phyloP scores from a whole-genome alignment of 2,113 vertebrate genomes.

The Elephas maximus region DNA sequence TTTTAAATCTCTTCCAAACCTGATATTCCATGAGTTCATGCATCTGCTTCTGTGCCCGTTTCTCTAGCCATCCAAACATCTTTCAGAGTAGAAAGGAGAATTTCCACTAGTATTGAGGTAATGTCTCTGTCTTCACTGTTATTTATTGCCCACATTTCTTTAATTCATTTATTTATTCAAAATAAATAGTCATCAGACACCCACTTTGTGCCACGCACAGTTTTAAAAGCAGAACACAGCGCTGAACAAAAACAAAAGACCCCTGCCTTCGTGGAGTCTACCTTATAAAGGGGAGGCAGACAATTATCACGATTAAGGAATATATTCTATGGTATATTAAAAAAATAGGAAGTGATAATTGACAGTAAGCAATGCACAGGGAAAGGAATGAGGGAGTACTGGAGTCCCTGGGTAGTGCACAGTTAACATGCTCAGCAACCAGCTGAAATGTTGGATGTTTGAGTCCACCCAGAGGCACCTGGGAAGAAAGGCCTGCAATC shows the following conservation, averaged over 20 bases:
- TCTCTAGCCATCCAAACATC: background rate
- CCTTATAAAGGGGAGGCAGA: background rate
- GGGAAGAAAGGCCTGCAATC: background rate
- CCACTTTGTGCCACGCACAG: background rate
- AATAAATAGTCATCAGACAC: slow-evolving; percentile 4
- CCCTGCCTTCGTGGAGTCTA: background rate
- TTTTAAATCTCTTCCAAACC: background rate
- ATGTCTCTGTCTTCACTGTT: background rate
- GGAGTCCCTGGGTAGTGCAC: background rate
- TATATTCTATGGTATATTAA: background rate
- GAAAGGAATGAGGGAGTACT: too few relatives aligned
- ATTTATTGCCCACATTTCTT: background rate
- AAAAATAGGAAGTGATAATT: background rate
- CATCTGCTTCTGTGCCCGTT: background rate
- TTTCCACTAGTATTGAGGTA: background rate
- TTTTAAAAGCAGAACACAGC: background rate
- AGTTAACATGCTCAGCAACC: background rate
- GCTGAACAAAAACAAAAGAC: background rate
- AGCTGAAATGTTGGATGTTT: background rate
- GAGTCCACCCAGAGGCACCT: background rate
- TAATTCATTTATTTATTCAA: background rate
- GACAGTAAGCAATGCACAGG: background rate
- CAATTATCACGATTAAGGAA: background rate
- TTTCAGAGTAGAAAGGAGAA: background rate
- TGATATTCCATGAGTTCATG: background rate